Evolutionary conservation across 2,888 invertebrate genomes (phyloP).

Genomic region (Stenodema calcarata): DNA sequence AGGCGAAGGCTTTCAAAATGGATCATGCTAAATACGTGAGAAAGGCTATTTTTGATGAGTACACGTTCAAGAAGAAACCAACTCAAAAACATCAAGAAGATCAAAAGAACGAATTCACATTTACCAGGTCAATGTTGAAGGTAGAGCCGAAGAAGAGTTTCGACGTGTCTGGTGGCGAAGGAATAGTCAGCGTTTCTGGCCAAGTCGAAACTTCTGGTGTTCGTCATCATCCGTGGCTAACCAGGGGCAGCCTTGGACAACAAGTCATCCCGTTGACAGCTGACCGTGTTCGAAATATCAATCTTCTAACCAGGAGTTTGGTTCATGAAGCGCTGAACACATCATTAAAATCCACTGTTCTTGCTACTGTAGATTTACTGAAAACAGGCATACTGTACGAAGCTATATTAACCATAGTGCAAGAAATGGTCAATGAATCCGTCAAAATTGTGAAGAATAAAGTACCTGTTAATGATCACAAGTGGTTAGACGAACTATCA

Average conservation of each 20-base stretch:
- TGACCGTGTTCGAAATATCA: background rate
- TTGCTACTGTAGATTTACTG: background rate
- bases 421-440: background rate
- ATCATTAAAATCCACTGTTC: background rate
- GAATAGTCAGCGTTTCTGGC: background rate
- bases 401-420: background rate
- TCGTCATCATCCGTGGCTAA: background rate
- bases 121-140: background rate
- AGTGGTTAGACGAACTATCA: background rate
- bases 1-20: background rate
- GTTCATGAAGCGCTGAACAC: background rate
- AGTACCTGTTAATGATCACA: background rate
- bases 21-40: conserved; percentile 31
- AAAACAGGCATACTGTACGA: conserved; percentile 24
- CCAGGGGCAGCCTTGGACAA: background rate
- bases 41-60: conserved; percentile 21
- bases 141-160: background rate
- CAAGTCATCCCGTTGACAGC: background rate
- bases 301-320: background rate
- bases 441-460: background rate
- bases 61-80: conserved; percentile 7
- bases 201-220: background rate
- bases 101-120: background rate
- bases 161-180: background rate
- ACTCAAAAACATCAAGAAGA: background rate